A percentile compares a stretch with the other conserved stretches of the same genome.
Conservation (phyloP, 2,797 vertebrate species). For the Mus caroli region DNA sequence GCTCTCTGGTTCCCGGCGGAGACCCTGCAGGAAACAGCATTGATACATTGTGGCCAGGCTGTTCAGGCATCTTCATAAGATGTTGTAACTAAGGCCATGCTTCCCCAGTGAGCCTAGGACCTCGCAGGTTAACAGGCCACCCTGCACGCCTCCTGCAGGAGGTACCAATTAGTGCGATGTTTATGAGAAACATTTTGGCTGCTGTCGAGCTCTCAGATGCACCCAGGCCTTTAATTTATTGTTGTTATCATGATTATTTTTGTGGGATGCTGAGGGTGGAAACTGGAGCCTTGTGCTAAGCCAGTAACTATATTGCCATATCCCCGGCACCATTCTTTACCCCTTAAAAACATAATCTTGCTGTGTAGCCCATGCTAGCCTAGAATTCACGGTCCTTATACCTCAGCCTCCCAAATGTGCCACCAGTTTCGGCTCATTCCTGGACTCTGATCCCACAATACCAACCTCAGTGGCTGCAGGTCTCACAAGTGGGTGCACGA, state of each 20-base stretch:
- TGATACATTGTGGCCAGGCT: accelerated
- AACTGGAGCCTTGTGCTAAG: not conserved
- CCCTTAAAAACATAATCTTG: not conserved
- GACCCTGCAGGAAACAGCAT: not conserved
- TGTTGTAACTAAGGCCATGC: not conserved
- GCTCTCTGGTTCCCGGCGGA: accelerated
- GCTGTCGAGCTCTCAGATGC: not conserved
- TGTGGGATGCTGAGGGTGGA: not conserved
- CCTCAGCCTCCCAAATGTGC: not conserved
- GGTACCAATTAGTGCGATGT: not conserved
- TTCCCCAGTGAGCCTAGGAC: not conserved
- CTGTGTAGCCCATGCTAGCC: not conserved
- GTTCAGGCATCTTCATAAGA: not conserved
- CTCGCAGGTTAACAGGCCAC: not conserved
- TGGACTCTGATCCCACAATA: not conserved
- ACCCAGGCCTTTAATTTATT: not conserved
- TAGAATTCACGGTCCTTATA: not conserved
- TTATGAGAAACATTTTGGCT: not conserved
- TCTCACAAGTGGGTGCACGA: accelerated
- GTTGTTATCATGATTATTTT: not conserved
- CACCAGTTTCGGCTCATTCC: not conserved
- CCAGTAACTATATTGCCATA: too few relatives aligned
- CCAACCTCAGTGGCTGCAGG: not conserved
- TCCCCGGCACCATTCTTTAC: not conserved
- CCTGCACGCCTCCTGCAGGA: not conserved